Percentiles rank a stretch among this genome's conserved stretches.
Conservation (phyloP, 2,888 invertebrate genomes). For the Polydesmus complanatus region DNA sequence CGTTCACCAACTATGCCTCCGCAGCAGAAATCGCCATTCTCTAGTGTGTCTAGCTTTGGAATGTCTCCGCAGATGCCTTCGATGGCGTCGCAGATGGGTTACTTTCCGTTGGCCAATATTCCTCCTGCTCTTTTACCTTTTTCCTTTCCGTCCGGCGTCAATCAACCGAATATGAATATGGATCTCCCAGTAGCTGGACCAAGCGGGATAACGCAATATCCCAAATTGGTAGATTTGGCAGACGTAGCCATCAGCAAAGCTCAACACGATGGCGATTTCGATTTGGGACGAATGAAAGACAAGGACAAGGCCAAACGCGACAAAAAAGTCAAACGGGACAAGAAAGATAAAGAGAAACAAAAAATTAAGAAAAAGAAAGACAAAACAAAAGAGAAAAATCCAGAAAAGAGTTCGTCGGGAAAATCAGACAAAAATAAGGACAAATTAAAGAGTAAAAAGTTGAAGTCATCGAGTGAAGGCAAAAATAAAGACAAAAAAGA, state of each 20-base stretch:
- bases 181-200: not conserved
- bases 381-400: not conserved
- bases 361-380: slow-evolving; percentile 13
- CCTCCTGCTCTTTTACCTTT: slow-evolving; percentile 4
- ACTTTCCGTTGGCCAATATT: slow-evolving; percentile 3
- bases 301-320: slow-evolving; percentile 6
- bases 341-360: slow-evolving; percentile 9
- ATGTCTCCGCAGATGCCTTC: not conserved
- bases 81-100: not conserved
- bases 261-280: slow-evolving; percentile 6
- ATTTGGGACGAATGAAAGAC: slow-evolving; percentile 7
- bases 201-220: not conserved
- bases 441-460: slow-evolving; percentile 5
- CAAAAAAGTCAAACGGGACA: slow-evolving; percentile 3
- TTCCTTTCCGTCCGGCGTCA: slow-evolving; percentile 9
- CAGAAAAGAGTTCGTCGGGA: not conserved
- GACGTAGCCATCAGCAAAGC: slow-evolving; percentile 11
- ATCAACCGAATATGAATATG: not conserved
- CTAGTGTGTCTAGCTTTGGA: not conserved
- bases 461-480: not conserved
- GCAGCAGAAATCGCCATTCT: not conserved
- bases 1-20: not conserved
- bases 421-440: slow-evolving; percentile 5
- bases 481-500: slow-evolving; percentile 11
- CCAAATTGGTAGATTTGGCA: slow-evolving; percentile 10